Base-by-base conservation (phyloP, 2,113 vertebrate genomes). In the Silurus meridionalis region DNA sequence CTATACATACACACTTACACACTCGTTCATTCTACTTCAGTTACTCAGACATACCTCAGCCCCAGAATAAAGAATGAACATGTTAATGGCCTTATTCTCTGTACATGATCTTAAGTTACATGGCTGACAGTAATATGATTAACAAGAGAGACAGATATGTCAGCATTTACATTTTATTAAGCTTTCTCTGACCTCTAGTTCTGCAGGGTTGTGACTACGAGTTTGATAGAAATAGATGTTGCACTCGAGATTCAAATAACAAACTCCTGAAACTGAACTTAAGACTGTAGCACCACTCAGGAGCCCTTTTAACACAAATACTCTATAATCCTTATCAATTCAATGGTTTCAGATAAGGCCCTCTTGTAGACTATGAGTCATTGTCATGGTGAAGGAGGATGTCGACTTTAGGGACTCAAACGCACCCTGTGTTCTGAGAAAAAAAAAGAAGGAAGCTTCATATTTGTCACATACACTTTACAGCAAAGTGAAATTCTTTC, bases 1-100 rank as follows among this genome's bases (percentile, higher is more conserved):
- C 83, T 84, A 61, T 75, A 84, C 25, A 80, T 66, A 48, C n/a
- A 23, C 28, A 57, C 37, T 52, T n/a, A 25, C 83, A n/a, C 46
- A 57, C 82, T 15, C 8, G 66, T 23, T 55, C 46, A 69, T 37
- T 82, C 81, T 67, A 11, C 57, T 57, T 57, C 10, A n/a, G 64
- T 83, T 57, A 21, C 72, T 77, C 60, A 78, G n/a, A 53, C 50
- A 55, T 1, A 78, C 15, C 17, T 15, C 7, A 17, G 77, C 25
- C 37, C 55, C 37, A 60, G 25, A 37, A 58, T 37, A 79, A 17
- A 7, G 8, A 28, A 57, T 57, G 7, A 19, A 79, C 58, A 25
- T 9, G 78, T 80, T 60, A 80, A 60, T 8, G 3, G 78, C 17
- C 57, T 37, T 80, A 60, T 60, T 80, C 28, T 60, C 25, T 60